Percentiles rank a stretch among this genome's conserved stretches.
Conservation (phyloP, 2,888 invertebrate species). For the Hyalella azteca region DNA sequence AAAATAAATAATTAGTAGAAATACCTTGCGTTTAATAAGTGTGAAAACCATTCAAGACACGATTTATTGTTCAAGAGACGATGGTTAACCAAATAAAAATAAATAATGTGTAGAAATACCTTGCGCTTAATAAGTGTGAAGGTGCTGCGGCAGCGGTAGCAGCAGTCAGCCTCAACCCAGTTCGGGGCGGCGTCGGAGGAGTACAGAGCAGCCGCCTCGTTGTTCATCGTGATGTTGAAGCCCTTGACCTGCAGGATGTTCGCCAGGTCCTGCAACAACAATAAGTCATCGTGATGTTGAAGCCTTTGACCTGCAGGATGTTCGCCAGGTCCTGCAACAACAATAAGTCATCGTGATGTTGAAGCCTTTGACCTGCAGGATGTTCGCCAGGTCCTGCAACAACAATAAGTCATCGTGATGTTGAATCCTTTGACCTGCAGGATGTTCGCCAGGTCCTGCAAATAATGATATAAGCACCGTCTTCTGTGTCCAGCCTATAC, state of each 20-base stretch:
- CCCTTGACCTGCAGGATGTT: constrained; percentile 94
- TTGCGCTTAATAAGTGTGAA: constrained; percentile 56
- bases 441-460: constrained; percentile 88
- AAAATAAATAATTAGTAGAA: background rate
- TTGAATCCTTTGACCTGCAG: constrained; percentile 93
- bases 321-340: constrained; percentile 89
- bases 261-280: constrained; percentile 85
- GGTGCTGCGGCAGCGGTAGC: constrained; percentile 78
- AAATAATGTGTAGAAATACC: constrained; percentile 35
- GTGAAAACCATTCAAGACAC: constrained; percentile 43
- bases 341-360: too few species aligned
- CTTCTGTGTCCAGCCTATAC: too few species aligned
- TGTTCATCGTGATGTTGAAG: constrained; percentile 83
- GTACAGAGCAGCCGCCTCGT: constrained; percentile 99
- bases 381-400: constrained; percentile 85
- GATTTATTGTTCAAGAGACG: too few species aligned
- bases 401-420: too few species aligned
- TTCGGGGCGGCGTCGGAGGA: constrained; percentile 95
- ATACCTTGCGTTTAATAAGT: constrained; percentile 55
- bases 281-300: constrained; percentile 92
- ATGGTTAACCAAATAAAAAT: background rate
- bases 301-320: constrained; percentile 92
- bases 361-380: constrained; percentile 92
- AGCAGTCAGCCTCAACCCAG: constrained; percentile 95
- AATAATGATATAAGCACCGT: too few species aligned